Evolutionary conservation across 2,888 invertebrate genomes (phyloP).

Genomic region (Pantelozetes paolii): DNA sequence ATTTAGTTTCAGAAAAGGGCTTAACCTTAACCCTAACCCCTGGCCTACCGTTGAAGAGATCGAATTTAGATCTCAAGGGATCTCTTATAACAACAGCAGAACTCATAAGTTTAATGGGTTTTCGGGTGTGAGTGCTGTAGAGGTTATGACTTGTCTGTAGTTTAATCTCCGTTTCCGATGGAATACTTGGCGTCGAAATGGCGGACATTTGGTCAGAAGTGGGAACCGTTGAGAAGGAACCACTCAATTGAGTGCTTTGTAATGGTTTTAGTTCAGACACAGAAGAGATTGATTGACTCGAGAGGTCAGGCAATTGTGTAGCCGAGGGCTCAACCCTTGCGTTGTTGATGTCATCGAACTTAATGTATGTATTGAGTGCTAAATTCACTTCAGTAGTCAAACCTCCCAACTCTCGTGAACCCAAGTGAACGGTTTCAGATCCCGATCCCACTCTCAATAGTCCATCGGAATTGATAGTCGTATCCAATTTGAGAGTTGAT

Average conservation of each 20-base stretch:
- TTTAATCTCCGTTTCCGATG: conserved; percentile 7
- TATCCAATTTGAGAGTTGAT: conserved; percentile 43
- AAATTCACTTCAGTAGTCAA: conserved; percentile 48
- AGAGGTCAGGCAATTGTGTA: not conserved
- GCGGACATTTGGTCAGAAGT: conserved; percentile 9
- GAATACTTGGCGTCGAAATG: conserved; percentile 23
- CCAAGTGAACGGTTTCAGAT: conserved; percentile 46
- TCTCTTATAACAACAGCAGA: conserved; percentile 37
- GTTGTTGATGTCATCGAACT: conserved; percentile 46
- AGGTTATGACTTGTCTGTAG: not conserved
- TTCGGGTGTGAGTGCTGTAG: not conserved
- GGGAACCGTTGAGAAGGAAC: not conserved
- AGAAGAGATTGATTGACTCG: not conserved
- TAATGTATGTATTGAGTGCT: conserved; percentile 46
- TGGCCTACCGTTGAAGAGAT: conserved; percentile 43
- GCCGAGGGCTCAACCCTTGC: conserved; percentile 40
- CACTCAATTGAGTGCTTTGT: not conserved
- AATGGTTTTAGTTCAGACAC: not conserved
- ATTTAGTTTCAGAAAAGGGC: conserved; percentile 40
- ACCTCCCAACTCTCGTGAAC: conserved; percentile 46
- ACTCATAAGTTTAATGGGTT: conserved; percentile 36
- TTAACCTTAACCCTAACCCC: conserved; percentile 46
- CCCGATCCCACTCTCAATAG: conserved; percentile 43
- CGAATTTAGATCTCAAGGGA: conserved; percentile 35
- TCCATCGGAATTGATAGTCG: conserved; percentile 45